phyloP scores from a whole-genome alignment of 2,888 invertebrate genomes.

The Trichacis sp. region DNA sequence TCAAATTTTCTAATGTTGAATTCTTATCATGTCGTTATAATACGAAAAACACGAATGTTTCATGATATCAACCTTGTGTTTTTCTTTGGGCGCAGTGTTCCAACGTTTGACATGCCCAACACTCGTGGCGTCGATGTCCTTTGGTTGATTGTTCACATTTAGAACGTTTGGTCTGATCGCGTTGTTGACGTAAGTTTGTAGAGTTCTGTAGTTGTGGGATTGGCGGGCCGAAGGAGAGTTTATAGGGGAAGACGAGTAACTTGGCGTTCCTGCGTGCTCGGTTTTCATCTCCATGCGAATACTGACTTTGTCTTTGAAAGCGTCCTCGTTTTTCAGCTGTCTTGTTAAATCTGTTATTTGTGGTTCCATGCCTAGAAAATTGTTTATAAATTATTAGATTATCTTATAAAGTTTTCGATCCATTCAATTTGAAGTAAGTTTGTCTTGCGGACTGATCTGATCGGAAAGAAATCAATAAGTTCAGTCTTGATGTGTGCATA shows the following conservation, averaged over 20 bases:
- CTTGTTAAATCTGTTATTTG: slow-evolving; percentile 39
- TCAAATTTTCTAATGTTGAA: no score
- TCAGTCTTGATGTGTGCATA: no score
- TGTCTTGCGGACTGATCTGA: no score
- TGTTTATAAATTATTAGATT: no score
- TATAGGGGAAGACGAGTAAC: slow-evolving; percentile 56
- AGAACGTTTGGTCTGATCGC: slow-evolving; percentile 60
- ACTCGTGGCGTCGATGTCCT: slow-evolving; percentile 58
- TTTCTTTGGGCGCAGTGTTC: slow-evolving; percentile 74
- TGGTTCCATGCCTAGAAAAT: no score
- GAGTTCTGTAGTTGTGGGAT: slow-evolving; percentile 61
- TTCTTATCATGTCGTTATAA: no score
- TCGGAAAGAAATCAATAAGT: no score
- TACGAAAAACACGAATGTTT: no score
- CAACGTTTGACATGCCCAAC: slow-evolving; percentile 71
- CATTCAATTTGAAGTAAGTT: no score
- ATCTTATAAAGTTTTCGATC: no score
- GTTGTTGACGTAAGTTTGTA: slow-evolving; percentile 57
- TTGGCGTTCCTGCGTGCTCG: slow-evolving; percentile 50
- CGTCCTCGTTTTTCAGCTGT: slow-evolving; percentile 46
- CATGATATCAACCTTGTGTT: slow-evolving; percentile 75
- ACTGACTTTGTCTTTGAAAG: slow-evolving; percentile 45
- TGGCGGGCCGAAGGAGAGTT: slow-evolving; percentile 57
- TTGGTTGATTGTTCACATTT: slow-evolving; percentile 56
- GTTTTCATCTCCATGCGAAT: slow-evolving; percentile 53